Conservation (phyloP, 2,888 invertebrate species). For the Lithophane socia region DNA sequence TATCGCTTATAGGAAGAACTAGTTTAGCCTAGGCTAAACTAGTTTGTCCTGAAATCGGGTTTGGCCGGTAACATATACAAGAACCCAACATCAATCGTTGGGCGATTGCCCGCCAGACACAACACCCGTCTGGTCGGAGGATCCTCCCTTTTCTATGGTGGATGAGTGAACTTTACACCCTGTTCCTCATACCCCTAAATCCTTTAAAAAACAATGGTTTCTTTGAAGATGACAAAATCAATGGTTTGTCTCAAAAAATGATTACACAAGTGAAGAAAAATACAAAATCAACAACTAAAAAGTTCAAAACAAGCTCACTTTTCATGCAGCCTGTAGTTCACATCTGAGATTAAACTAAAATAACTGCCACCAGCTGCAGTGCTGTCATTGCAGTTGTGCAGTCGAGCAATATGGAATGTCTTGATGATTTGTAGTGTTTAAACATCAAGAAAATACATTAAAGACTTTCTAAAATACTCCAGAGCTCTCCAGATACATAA, state of each 20-base stretch:
- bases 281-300: background rate
- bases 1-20: too few relatives aligned
- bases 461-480: background rate
- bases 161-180: too few relatives aligned
- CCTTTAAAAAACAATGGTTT: background rate
- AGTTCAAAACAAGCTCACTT: background rate
- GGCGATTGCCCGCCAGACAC: too few relatives aligned
- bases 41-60: too few relatives aligned
- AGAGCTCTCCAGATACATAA: background rate
- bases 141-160: too few relatives aligned
- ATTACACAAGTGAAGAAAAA: background rate
- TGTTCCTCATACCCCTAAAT: too few relatives aligned
- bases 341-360: background rate
- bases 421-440: background rate
- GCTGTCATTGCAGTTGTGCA: background rate
- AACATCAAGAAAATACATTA: background rate
- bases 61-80: too few relatives aligned
- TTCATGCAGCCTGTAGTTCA: background rate
- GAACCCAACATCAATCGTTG: too few relatives aligned
- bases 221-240: background rate
- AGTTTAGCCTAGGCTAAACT: too few relatives aligned
- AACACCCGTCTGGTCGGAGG: too few relatives aligned
- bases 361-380: background rate
- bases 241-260: background rate
- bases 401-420: background rate